Conservation (phyloP, 2,797 vertebrate genomes). For the Xenopus petersii region DNA sequence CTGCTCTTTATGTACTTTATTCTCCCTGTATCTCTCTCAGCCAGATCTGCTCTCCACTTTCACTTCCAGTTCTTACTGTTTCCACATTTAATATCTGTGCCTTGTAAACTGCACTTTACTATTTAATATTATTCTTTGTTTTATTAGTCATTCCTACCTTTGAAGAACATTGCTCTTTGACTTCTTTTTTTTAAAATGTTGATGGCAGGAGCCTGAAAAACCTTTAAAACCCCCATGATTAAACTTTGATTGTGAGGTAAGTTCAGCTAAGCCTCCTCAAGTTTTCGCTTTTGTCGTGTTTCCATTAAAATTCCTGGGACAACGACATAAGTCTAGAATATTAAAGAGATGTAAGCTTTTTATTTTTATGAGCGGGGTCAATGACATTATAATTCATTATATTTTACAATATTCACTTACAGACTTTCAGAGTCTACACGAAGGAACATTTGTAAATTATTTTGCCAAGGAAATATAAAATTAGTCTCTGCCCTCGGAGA, state of each 20-base stretch:
- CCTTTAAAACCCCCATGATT: neutral
- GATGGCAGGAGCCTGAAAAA: neutral
- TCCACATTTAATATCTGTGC: too few relatives aligned
- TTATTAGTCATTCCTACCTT: slow-evolving; percentile 14
- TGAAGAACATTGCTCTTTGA: slow-evolving; percentile 1
- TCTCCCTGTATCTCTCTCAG: too few relatives aligned
- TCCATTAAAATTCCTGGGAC: slow-evolving; percentile 44
- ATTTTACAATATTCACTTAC: slow-evolving; percentile 46
- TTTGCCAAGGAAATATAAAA: slow-evolving; percentile 35
- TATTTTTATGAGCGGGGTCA: slow-evolving; percentile 44
- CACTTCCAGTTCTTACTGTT: too few relatives aligned
- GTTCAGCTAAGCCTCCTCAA: slow-evolving; percentile 18
- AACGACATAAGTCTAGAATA: slow-evolving; percentile 31
- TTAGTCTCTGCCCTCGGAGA: slow-evolving; percentile 12
- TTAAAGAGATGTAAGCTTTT: slow-evolving; percentile 41
- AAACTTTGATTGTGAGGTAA: slow-evolving; percentile 39
- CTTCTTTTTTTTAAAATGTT: neutral
- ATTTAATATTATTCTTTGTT: slow-evolving; percentile 1
- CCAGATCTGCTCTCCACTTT: too few relatives aligned
- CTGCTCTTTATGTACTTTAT: too few relatives aligned
- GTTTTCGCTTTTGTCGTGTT: slow-evolving; percentile 32
- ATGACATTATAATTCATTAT: slow-evolving; percentile 44
- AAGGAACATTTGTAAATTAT: slow-evolving; percentile 34
- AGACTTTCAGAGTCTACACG: slow-evolving; percentile 30
- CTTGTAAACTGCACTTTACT: too few relatives aligned